A percentile compares a stretch with the other conserved stretches of the same genome.
Evolutionary conservation across 2,113 vertebrate species (phyloP).

Genomic region (Oenanthe melanoleuca): DNA sequence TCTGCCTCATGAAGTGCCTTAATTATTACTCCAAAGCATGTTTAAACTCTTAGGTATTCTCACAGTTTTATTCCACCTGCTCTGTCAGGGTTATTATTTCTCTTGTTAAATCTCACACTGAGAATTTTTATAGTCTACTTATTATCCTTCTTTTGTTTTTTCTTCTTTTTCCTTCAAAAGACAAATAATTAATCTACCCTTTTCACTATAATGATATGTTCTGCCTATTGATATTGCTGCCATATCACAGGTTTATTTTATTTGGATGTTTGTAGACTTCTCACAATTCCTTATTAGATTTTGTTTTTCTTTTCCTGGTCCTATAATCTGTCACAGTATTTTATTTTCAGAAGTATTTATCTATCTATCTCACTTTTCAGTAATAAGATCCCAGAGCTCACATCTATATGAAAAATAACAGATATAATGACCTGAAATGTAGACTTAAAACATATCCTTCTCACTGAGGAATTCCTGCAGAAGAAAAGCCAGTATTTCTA

Average conservation of each 20-base stretch:
- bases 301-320: background rate
- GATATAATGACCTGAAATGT: background rate
- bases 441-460: background rate
- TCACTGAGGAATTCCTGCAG: background rate
- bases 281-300: background rate
- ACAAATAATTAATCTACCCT: background rate
- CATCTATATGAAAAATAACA: background rate
- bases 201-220: background rate
- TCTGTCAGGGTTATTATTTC: background rate
- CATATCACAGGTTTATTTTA: background rate
- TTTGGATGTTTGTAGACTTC: background rate
- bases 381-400: slow-evolving; percentile 17
- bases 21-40: background rate
- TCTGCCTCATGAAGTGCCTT: background rate
- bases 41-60: background rate
- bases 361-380: background rate
- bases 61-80: background rate
- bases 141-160: background rate
- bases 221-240: background rate
- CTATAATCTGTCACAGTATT: background rate
- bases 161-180: background rate
- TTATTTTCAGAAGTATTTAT: background rate
- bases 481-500: background rate
- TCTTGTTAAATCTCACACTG: background rate
- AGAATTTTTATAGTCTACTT: background rate